These are phyloP conservation scores for Neelides sp. DNA, from an alignment of 1,140 invertebrate species.

Conservation along the genomic window DNA sequence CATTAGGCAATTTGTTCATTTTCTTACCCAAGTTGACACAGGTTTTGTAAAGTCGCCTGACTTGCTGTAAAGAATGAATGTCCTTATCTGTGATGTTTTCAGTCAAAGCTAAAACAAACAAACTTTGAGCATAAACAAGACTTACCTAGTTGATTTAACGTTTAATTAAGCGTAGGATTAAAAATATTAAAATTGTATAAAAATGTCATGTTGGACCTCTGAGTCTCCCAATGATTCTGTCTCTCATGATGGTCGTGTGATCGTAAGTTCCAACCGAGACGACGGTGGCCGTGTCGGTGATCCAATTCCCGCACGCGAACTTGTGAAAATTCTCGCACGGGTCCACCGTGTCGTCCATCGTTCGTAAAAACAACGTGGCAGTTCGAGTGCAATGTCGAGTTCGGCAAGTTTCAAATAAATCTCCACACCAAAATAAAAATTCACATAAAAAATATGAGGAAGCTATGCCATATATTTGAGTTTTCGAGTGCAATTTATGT, in stretches of 20 bases:
- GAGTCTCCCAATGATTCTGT: constrained; percentile 25
- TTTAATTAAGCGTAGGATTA: too few species aligned
- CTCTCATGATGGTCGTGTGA: constrained; percentile 29
- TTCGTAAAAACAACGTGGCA: constrained; percentile 21
- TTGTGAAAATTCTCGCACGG: constrained; percentile 45
- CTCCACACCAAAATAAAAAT: not conserved
- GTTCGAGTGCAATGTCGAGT: constrained; percentile 18
- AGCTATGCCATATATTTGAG: not conserved
- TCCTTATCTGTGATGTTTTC: constrained; percentile 22
- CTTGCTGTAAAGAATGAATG: constrained; percentile 24
- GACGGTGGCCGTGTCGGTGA: constrained; percentile 33
- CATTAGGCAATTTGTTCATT: not conserved
- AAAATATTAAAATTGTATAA: not conserved
- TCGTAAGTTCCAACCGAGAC: constrained; percentile 19
- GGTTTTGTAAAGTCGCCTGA: constrained; percentile 26
- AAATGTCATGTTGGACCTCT: constrained; percentile 8
- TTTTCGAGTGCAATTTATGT: not conserved
- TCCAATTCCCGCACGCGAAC: constrained; percentile 44
- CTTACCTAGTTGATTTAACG: too few species aligned
- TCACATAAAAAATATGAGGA: not conserved
- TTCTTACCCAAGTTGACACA: constrained; percentile 23
- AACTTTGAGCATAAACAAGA: constrained; percentile 3
- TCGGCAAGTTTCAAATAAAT: constrained; percentile 16
- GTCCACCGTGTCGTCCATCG: constrained; percentile 38
- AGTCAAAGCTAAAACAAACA: constrained; percentile 14